phyloP scores from a whole-genome alignment of 1,140 invertebrate genomes.

The Battus philenor region DNA sequence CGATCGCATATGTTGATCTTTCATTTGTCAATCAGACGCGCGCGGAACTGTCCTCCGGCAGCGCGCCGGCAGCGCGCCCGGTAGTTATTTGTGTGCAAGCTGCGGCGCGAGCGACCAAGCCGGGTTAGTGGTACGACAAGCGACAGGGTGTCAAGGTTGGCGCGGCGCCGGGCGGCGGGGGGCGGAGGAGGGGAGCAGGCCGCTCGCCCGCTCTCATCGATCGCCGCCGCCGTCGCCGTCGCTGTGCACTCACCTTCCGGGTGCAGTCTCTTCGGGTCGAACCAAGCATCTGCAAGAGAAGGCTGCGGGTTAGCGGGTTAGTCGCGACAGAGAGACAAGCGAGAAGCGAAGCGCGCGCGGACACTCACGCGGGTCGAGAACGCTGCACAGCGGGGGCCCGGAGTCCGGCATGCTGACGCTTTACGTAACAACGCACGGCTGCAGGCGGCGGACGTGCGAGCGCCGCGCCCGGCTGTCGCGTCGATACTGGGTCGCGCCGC shows the following conservation, averaged over 20 bases:
- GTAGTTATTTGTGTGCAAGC: neutral
- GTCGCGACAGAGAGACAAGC: conserved; percentile 62
- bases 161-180: neutral
- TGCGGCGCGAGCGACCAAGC: neutral
- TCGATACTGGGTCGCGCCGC: conserved; percentile 60
- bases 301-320: conserved; percentile 70
- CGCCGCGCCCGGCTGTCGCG: conserved; percentile 66
- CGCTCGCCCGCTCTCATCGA: conserved; percentile 27
- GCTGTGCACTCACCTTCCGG: conserved; percentile 85
- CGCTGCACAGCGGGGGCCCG: conserved; percentile 64
- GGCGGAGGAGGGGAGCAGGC: conserved; percentile 5
- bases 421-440: conserved; percentile 59
- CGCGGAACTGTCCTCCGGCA: too few species aligned
- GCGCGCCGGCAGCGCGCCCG: neutral
- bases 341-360: conserved; percentile 48
- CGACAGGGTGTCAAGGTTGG: conserved; percentile 2
- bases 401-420: conserved; percentile 61
- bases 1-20: too few species aligned
- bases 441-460: conserved; percentile 46
- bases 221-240: conserved; percentile 29
- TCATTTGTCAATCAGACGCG: too few species aligned
- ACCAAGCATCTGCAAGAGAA: conserved; percentile 92
- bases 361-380: conserved; percentile 67
- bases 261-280: conserved; percentile 91
- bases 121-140: conserved; percentile 12